phyloP scores from a whole-genome alignment of 2,113 vertebrate genomes.

The Ifrita kowaldi region DNA sequence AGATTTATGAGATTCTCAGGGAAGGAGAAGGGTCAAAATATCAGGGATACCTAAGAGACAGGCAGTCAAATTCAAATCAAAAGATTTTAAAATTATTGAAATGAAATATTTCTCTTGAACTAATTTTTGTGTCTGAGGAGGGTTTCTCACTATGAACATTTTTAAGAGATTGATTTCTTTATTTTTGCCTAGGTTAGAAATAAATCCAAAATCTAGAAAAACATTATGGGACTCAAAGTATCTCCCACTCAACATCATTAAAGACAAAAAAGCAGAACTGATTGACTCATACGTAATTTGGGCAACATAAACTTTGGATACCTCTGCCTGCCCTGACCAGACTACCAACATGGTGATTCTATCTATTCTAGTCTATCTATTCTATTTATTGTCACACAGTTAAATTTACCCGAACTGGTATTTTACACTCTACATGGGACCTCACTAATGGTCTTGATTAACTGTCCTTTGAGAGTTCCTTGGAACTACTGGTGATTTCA shows the following conservation, averaged over 20 bases:
- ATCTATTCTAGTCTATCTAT: neutral
- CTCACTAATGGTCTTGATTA: neutral
- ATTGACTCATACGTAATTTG: neutral
- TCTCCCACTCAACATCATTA: neutral
- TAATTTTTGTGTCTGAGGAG: neutral
- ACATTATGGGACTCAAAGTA: neutral
- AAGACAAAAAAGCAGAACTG: neutral
- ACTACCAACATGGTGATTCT: neutral
- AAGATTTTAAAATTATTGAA: neutral
- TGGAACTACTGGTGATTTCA: neutral
- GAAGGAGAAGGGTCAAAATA: neutral
- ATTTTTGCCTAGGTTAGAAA: neutral
- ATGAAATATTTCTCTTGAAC: neutral
- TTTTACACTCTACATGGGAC: neutral
- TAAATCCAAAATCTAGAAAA: neutral
- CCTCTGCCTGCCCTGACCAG: neutral
- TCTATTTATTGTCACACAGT: neutral
- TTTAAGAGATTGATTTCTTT: neutral
- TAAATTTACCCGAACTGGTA: neutral
- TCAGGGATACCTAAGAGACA: neutral
- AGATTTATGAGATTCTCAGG: neutral
- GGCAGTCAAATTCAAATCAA: neutral
- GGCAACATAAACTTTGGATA: neutral
- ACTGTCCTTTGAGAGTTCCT: neutral
- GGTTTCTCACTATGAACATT: rapidly evolving